A percentile compares a stretch with the other conserved stretches of the same genome.
These are phyloP conservation scores for Apolygus lucorum DNA, from an alignment of 1,140 invertebrate genomes.

Conservation along the genomic window DNA sequence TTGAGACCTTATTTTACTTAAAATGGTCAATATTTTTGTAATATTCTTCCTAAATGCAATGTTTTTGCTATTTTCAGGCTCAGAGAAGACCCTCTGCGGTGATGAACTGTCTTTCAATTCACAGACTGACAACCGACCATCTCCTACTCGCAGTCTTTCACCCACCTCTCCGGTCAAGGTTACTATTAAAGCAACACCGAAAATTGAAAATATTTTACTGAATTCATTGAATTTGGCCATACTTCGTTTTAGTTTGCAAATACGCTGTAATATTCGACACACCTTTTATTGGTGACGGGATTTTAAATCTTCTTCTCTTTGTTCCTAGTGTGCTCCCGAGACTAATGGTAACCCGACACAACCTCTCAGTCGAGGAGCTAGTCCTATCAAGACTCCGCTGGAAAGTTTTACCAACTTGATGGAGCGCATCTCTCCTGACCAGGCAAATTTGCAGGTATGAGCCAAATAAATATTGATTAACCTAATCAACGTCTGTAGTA, in stretches of 20 bases:
- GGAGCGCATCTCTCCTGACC: conserved; percentile 58
- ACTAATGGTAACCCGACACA: conserved; percentile 27
- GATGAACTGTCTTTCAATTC: neutral
- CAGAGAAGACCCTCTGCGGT: conserved; percentile 9
- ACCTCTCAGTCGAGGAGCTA: conserved; percentile 20
- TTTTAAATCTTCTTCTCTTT: too few relatives aligned
- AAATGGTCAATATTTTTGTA: too few relatives aligned
- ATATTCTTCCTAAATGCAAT: too few relatives aligned
- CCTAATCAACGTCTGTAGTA: conserved; percentile 28
- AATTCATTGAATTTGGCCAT: too few relatives aligned
- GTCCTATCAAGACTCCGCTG: conserved; percentile 43
- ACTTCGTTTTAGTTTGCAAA: too few relatives aligned
- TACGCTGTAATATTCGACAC: too few relatives aligned
- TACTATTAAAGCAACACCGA: conserved; percentile 1
- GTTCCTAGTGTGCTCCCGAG: conserved; percentile 16
- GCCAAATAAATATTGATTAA: conserved; percentile 14
- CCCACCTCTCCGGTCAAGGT: conserved; percentile 22
- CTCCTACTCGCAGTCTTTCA: conserved; percentile 18
- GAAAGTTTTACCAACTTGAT: conserved; percentile 59
- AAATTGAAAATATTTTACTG: neutral
- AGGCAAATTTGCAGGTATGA: conserved; percentile 36
- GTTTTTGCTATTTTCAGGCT: too few relatives aligned
- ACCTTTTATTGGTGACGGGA: too few relatives aligned
- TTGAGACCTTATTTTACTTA: too few relatives aligned
- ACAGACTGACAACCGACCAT: conserved; percentile 8